Base-by-base conservation (phyloP, 2,113 vertebrate genomes). In the Hippocampus mohnikei region DNA sequence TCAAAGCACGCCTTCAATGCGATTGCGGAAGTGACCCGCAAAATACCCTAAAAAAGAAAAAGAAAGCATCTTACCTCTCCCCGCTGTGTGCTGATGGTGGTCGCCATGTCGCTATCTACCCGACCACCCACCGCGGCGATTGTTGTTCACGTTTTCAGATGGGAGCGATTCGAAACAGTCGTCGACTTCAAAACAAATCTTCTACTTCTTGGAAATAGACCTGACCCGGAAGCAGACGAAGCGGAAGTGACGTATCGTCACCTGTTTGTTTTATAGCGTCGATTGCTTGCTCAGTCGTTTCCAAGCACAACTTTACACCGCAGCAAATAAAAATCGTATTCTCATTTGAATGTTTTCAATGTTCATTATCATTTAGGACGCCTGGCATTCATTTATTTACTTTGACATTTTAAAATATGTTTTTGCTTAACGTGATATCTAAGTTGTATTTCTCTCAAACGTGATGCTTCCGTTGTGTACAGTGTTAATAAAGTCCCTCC, bases 51-150 rank as follows among this genome's bases (percentile, higher is more conserved):
- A 11, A 37, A 20, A 21, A 27, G 0, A 37, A 20, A 2, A 8
- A 33, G 25, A 12, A n/a, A 12, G 42, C 44, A 15, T 10, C 8
- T 4, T 40, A 92, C 91, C 88, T 92, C 90, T 73, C 91, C 91
- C 60, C 91, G 75, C 76, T 92, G 90, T 0, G 91, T 92, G 76
- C 85, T 92, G 67, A 92, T 74, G 46, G 88, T 91, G 29, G 86
- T 90, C 33, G 90, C 85, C 91, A 92, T 92, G 66, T 64, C 67
- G 63, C 59, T 25, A 25, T 58, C 55, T 15, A 0, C 11, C 41
- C 41, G 62, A 44, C 13, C 33, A 40, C 9, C 21, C 37, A n/a
- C 40, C 18, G 16, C 60, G 13, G 33, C 18, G 3, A 9, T 37
- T 9, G 41, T 55, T 21, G n/a, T 55, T n/a, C 21, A 33, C 18